Evolutionary conservation across 2,888 invertebrate genomes (phyloP).

Genomic region (Ommatoiulus sabulosus): DNA sequence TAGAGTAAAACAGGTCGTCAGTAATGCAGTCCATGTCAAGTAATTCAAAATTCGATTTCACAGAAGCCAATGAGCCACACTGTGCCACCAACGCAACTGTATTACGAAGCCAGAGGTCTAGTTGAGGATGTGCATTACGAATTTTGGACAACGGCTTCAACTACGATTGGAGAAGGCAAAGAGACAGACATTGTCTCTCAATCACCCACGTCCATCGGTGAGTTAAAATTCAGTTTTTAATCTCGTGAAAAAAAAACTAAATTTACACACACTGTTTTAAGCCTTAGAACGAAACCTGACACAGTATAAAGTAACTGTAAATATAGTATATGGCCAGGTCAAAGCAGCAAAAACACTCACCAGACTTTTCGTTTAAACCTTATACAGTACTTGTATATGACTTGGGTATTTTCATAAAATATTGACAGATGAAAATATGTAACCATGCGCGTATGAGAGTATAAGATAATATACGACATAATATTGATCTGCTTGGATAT

Average conservation of each 20-base stretch:
- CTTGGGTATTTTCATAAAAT: no score
- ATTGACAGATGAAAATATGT: no score
- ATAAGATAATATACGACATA: no score
- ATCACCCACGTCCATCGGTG: constrained; percentile 77
- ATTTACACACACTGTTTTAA: no score
- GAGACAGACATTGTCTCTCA: constrained; percentile 82
- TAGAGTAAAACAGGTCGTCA: neutral
- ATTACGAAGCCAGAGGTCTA: constrained; percentile 59
- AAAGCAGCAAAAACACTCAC: no score
- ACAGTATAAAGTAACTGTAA: no score
- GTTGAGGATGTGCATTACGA: constrained; percentile 63
- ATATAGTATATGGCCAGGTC: no score
- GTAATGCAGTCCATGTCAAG: neutral
- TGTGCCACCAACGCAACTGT: constrained; percentile 59
- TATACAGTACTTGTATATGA: no score
- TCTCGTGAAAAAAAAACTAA: neutral
- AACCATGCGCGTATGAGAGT: no score
- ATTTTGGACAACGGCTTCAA: constrained; percentile 82
- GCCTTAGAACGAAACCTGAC: no score
- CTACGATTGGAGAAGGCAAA: constrained; percentile 85
- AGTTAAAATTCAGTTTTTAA: constrained; percentile 28
- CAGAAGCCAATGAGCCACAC: constrained; percentile 58
- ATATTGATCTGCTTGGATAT: no score
- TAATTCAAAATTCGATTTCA: neutral
- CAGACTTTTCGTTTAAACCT: no score